A percentile compares a stretch with the other conserved stretches of the same genome.
Conservation (phyloP, 1,140 invertebrate species). For the Diorhabda carinulata region DNA sequence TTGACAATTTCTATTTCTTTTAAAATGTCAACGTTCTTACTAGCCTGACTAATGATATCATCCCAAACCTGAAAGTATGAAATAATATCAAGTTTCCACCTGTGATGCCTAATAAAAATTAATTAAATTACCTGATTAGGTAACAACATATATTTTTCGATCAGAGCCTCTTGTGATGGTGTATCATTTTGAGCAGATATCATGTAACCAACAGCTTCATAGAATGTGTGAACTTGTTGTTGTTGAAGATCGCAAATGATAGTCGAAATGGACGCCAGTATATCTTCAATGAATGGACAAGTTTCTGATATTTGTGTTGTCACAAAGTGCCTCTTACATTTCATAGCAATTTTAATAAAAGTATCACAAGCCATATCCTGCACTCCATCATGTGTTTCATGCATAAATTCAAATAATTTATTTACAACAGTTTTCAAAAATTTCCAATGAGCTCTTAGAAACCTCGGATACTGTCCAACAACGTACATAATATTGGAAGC, state of each 20-base stretch:
- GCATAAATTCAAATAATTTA: constrained; percentile 99
- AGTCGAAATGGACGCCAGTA: constrained; percentile 89
- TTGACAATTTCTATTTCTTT: constrained; percentile 96
- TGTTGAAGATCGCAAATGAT: constrained; percentile 99
- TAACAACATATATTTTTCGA: constrained; percentile 96
- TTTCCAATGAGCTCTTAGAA: constrained; percentile 99
- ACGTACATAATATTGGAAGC: constrained; percentile 99
- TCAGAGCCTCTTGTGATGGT: constrained; percentile 84
- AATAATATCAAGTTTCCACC: constrained; percentile 8
- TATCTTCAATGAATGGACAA: constrained; percentile 98
- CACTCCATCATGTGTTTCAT: constrained; percentile 99
- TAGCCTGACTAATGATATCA: constrained; percentile 95
- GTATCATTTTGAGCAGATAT: constrained; percentile 92
- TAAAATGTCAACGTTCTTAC: constrained; percentile 93
- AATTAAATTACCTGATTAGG: constrained; percentile 78
- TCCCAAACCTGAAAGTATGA: constrained; percentile 73
- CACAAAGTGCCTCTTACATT: constrained; percentile 97
- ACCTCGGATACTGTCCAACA: constrained; percentile 98
- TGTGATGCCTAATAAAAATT: not conserved
- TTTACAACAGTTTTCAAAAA: constrained; percentile 99
- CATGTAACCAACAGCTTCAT: constrained; percentile 99
- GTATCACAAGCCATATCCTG: constrained; percentile 99
- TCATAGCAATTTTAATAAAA: constrained; percentile 99
- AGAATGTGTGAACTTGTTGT: constrained; percentile 95
- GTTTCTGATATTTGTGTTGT: constrained; percentile 93